Conservation (phyloP, 2,113 vertebrate species). For the Oriolus oriolus region DNA sequence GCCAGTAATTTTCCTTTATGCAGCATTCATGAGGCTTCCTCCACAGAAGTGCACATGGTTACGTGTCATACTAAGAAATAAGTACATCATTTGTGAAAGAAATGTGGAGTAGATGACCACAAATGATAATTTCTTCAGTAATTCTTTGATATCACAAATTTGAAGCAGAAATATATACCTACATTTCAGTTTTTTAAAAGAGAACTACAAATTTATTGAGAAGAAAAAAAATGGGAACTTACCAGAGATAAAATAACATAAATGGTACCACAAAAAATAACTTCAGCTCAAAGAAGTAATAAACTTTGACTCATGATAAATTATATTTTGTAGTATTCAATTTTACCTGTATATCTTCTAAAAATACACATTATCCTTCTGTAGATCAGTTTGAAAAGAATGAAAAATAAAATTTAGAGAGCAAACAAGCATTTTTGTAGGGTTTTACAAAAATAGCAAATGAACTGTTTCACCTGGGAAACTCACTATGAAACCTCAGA, state of each 20-base stretch:
- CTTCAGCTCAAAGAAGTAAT: background rate
- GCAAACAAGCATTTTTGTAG: background rate
- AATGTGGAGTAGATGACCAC: background rate
- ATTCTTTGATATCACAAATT: background rate
- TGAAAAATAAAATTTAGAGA: slow-evolving; percentile 9
- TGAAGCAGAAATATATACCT: background rate
- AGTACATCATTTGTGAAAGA: background rate
- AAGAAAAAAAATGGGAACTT: background rate
- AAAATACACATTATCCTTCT: background rate
- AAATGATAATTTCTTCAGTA: background rate
- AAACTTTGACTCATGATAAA: background rate
- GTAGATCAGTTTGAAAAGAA: background rate
- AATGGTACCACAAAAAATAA: background rate
- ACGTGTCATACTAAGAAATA: accelerated
- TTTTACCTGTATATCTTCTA: background rate
- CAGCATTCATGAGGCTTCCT: background rate
- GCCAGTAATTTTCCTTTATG: background rate
- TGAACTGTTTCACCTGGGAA: background rate
- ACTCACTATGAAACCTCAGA: background rate
- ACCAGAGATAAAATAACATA: background rate
- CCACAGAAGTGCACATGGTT: background rate
- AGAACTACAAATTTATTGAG: background rate
- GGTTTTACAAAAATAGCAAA: background rate
- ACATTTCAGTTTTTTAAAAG: background rate
- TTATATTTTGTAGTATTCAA: background rate